phyloP scores from a whole-genome alignment of 2,113 vertebrate genomes.

The Vulpes vulpes region DNA sequence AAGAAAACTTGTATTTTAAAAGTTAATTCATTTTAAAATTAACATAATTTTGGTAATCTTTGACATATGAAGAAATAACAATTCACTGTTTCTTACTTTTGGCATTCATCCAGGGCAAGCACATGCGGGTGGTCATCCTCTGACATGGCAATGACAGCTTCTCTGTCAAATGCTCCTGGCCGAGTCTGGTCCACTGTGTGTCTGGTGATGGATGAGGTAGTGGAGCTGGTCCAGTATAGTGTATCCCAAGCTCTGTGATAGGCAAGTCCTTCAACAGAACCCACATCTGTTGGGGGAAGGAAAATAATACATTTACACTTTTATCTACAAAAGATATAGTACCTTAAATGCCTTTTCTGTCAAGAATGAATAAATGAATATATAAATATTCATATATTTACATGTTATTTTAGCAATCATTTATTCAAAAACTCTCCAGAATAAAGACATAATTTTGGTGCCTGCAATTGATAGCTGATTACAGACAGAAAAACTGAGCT shows the following conservation, averaged over 20 bases:
- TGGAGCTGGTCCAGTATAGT: constrained; percentile 98
- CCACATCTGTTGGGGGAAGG: constrained; percentile 91
- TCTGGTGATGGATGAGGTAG: constrained; percentile 95
- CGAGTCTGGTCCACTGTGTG: constrained; percentile 94
- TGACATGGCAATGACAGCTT: constrained; percentile 95
- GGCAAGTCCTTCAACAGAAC: constrained; percentile 97
- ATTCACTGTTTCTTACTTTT: constrained; percentile 88
- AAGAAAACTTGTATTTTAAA: neutral
- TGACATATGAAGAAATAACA: neutral
- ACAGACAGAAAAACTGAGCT: neutral
- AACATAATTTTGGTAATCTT: neutral
- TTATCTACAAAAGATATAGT: accelerated
- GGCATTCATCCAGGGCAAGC: constrained; percentile 96
- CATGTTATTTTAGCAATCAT: neutral
- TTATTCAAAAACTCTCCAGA: neutral
- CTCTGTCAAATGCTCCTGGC: constrained; percentile 90
- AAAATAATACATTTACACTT: accelerated
- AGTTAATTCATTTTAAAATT: neutral
- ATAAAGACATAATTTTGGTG: neutral
- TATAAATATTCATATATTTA: too few relatives aligned
- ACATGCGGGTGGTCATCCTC: constrained; percentile 98
- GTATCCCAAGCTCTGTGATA: constrained; percentile 98
- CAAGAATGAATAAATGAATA: too few relatives aligned
- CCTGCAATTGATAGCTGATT: neutral
- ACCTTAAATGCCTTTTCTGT: too few relatives aligned